A percentile compares a stretch with the other conserved stretches of the same genome.
phyloP scores from a whole-genome alignment of 2,888 invertebrate species.

The Thecocarcelia acutangulata region DNA sequence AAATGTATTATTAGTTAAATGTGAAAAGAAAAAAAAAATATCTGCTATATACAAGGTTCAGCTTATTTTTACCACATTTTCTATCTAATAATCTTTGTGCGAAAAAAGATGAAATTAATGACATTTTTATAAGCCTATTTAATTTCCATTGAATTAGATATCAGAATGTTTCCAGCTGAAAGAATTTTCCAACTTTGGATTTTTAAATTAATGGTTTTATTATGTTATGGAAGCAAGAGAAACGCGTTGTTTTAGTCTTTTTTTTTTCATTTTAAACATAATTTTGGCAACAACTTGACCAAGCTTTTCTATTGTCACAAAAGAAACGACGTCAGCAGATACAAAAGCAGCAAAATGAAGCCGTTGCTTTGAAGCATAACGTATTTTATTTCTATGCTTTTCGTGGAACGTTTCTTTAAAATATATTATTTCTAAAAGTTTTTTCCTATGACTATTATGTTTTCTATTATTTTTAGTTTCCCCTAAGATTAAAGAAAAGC shows the following conservation, averaged over 20 bases:
- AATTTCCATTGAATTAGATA: slow-evolving; percentile 70
- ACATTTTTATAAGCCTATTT: slow-evolving; percentile 53
- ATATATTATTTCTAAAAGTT: slow-evolving; percentile 47
- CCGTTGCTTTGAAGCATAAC: slow-evolving; percentile 40
- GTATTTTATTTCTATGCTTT: slow-evolving; percentile 33
- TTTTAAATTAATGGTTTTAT: slow-evolving; percentile 61
- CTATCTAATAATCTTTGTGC: slow-evolving; percentile 68
- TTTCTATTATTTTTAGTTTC: slow-evolving; percentile 12
- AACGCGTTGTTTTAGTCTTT: slow-evolving; percentile 33
- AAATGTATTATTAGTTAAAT: slow-evolving; percentile 19
- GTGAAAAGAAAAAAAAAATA: background rate
- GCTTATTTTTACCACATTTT: slow-evolving; percentile 13
- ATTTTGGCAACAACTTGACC: slow-evolving; percentile 63
- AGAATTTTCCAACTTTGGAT: slow-evolving; percentile 74
- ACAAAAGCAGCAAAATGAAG: slow-evolving; percentile 1
- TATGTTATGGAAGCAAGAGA: slow-evolving; percentile 44
- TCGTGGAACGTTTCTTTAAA: slow-evolving; percentile 28
- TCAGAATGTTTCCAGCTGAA: slow-evolving; percentile 78
- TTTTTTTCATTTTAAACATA: slow-evolving; percentile 47
- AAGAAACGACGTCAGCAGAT: background rate
- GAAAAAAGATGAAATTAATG: slow-evolving; percentile 54
- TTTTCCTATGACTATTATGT: slow-evolving; percentile 1
- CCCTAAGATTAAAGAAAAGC: slow-evolving; percentile 26
- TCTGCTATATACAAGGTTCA: slow-evolving; percentile 31
- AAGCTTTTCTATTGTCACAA: slow-evolving; percentile 8